Conservation (phyloP, 2,113 vertebrate genomes). For the Hypomesus transpacificus region DNA sequence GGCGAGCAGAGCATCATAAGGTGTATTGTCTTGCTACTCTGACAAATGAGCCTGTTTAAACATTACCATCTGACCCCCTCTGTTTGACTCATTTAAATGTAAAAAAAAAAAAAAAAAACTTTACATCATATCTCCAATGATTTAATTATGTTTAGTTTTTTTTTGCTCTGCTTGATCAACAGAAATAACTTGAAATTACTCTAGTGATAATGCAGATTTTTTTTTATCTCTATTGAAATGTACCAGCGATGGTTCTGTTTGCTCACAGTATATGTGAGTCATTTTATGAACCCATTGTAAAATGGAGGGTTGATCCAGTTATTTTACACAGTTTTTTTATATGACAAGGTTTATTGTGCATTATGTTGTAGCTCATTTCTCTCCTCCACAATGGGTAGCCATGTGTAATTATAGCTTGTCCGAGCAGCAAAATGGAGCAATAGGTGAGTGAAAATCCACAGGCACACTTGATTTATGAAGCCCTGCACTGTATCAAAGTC, state of each 20-base stretch:
- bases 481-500: constrained; percentile 77
- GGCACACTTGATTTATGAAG: constrained; percentile 90
- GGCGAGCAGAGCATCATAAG: background rate
- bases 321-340: constrained; percentile 93
- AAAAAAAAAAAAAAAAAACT: no score
- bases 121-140: no score
- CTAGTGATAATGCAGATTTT: no score
- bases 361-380: constrained; percentile 90
- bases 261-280: constrained; percentile 51
- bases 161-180: no score
- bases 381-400: constrained; percentile 80
- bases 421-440: constrained; percentile 85
- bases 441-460: constrained; percentile 82
- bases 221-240: constrained; percentile 66
- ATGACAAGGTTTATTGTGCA: constrained; percentile 93
- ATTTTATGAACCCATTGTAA: constrained; percentile 51
- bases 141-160: background rate
- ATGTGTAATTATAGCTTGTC: constrained; percentile 96
- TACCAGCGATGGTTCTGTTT: constrained; percentile 67
- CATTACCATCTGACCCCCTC: background rate
- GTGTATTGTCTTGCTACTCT: background rate
- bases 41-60: constrained; percentile 5
- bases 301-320: constrained; percentile 68
- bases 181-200: no score
- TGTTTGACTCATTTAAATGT: background rate